Conservation (phyloP, 2,797 vertebrate genomes). For the Falco peregrinus region DNA sequence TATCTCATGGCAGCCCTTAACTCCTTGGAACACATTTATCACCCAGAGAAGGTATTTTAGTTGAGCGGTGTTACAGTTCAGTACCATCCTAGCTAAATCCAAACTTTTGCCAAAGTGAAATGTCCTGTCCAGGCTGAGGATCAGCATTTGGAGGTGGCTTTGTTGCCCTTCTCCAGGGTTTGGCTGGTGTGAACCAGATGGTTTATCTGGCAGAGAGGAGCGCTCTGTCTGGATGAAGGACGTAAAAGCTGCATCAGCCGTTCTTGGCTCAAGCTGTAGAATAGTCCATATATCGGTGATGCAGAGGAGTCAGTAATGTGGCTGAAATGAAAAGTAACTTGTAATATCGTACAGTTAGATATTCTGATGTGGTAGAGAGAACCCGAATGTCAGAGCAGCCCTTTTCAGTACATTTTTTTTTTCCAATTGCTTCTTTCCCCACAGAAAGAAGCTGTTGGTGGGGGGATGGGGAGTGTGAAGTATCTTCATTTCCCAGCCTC, state of each 20-base stretch:
- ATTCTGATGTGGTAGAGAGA: background rate
- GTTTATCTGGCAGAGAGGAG: background rate
- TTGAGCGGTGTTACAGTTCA: background rate
- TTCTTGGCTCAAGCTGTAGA: background rate
- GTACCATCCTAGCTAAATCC: background rate
- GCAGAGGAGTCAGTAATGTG: background rate
- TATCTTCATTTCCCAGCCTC: background rate
- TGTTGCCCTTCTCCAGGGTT: background rate
- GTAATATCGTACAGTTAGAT: background rate
- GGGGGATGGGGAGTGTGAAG: fast-evolving
- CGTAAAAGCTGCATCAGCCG: background rate
- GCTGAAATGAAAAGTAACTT: background rate
- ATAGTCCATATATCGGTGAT: background rate
- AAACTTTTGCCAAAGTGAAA: background rate
- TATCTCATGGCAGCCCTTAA: background rate
- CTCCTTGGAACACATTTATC: background rate
- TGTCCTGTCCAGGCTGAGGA: background rate
- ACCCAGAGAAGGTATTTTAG: background rate
- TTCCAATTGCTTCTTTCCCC: background rate
- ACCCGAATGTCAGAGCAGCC: no score
- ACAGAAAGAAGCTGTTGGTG: background rate
- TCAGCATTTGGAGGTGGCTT: background rate
- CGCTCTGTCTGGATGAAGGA: background rate
- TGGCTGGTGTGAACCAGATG: background rate
- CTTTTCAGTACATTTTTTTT: background rate